Base-by-base conservation (phyloP, 2,888 invertebrate genomes). In the Hirtodrosophila alboralis region DNA sequence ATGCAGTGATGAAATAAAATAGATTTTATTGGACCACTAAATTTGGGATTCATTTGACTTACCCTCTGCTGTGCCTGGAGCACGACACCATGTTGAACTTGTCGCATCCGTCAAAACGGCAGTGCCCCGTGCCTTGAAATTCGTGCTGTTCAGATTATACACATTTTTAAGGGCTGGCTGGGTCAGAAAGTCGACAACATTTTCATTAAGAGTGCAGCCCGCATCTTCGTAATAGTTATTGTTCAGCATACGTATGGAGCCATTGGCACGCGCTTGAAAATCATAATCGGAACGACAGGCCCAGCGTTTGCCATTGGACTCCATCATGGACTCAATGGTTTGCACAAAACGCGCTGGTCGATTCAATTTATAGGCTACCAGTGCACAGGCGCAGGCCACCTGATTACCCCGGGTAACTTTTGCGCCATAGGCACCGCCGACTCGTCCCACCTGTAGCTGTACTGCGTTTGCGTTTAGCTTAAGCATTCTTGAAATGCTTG, bases 351-450 rank as follows among this genome's bases (percentile, higher is more conserved):
- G 92, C 0, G 95, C 94, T 0, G 96, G 95, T 21, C 93, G 91
- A 70, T 92, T 87, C 0, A 90, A 54, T 38, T 86, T 87, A 54
- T 93, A 89, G 0, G 95, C 93, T 0, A 94, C 96, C 8, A 97
- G 80, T 0, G 95, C 94, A 58, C 94, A 93, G 0, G 94, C 94
- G 26, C 93, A 92, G 0, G 94, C 92, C 0, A 93, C 87, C 3
- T 92, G 91, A 6, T 91, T 89, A 2, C 92, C 87, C 7, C 96
- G 92, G 0, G 93, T 92, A 41, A 96, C 93, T 51, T 97, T 97
- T 0, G 92, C 93, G 0, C 97, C 97, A 88, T 95, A 97, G 0
- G 91, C 95, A 5, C 97, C 97, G 1, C 97, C 97, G 0, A 96
- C 69, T 16, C 96, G 93, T 2, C 93, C 92, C 0, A 96, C 94